Conservation (phyloP, 2,113 vertebrate species). For the Martes martes region DNA sequence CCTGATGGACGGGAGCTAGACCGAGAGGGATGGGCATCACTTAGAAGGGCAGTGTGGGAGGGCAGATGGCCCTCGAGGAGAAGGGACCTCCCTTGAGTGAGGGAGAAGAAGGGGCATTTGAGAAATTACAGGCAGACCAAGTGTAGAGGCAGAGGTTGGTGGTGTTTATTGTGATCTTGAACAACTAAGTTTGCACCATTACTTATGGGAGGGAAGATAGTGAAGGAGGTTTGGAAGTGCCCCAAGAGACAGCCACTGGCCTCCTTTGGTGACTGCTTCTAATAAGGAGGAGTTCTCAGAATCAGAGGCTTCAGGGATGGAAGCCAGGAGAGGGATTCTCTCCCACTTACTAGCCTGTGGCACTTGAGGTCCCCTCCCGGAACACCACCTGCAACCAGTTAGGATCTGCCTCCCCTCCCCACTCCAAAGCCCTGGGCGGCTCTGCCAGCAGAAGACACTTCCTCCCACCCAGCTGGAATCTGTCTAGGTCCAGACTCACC, state of each 20-base stretch:
- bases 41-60: neutral
- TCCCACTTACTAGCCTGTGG: neutral
- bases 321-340: neutral
- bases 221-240: neutral
- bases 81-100: neutral
- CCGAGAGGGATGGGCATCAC: rapidly evolving
- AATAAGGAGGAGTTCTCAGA: neutral
- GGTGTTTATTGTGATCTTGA: neutral
- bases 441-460: neutral
- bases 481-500: neutral
- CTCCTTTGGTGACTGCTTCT: neutral
- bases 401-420: rapidly evolving
- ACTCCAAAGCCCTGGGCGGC: rapidly evolving
- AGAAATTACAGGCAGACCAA: neutral
- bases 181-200: neutral
- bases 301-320: neutral
- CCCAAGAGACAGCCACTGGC: neutral
- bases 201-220: neutral
- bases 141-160: neutral
- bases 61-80: neutral
- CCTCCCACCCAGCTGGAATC: neutral
- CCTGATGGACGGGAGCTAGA: neutral
- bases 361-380: neutral
- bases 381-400: too few relatives aligned
- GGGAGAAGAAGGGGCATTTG: neutral